These are phyloP conservation scores for Heptranchias perlo DNA, from an alignment of 2,113 vertebrate species.

Conservation along the genomic window DNA sequence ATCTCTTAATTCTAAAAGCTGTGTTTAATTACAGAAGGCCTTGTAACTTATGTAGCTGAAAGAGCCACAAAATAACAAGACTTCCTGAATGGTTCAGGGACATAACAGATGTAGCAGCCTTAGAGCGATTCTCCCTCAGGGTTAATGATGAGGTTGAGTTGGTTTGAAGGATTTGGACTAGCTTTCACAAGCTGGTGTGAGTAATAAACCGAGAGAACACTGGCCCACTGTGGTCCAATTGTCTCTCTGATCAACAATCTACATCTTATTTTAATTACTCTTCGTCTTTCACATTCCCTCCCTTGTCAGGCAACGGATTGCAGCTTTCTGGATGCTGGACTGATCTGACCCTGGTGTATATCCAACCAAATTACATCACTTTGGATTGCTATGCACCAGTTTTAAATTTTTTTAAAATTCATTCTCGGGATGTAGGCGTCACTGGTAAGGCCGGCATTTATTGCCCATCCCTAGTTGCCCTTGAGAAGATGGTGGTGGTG, in stretches of 20 bases:
- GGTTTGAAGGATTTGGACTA: neutral
- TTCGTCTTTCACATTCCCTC: neutral
- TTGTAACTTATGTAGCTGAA: neutral
- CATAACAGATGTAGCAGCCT: neutral
- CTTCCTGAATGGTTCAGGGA: neutral
- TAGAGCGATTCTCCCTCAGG: neutral
- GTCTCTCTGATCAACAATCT: neutral
- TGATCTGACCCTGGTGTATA: neutral
- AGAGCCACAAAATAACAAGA: neutral
- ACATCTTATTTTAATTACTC: neutral
- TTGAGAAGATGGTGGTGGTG: neutral
- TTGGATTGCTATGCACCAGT: neutral
- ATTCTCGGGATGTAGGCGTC: neutral
- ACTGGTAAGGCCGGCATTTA: neutral
- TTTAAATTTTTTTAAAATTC: neutral
- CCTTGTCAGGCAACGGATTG: neutral
- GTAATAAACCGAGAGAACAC: neutral
- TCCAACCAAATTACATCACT: neutral
- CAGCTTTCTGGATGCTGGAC: neutral
- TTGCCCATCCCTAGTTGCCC: neutral
- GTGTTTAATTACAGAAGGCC: neutral
- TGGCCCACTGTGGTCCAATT: neutral
- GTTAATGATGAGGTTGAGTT: neutral
- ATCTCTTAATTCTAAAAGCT: neutral
- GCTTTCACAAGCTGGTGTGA: neutral